Evolutionary conservation across 2,888 invertebrate genomes (phyloP).

Genomic region (Phengaris arion): DNA sequence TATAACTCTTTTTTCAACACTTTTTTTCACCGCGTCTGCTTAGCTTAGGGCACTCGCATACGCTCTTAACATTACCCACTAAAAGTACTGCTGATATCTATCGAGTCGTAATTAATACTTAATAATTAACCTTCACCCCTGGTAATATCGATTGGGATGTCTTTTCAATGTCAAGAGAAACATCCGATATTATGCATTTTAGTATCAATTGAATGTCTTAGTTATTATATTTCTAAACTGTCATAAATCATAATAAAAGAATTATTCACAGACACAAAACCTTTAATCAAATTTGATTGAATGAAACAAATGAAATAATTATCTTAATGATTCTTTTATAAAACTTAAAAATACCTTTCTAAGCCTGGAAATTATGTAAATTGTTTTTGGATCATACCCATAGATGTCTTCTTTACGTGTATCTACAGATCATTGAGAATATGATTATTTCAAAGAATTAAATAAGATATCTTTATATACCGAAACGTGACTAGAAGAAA

Average conservation of each 20-base stretch:
- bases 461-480: too few relatives aligned
- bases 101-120: constrained; percentile 11
- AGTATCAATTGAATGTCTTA: neutral
- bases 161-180: constrained; percentile 19
- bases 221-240: neutral
- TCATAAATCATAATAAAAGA: too few relatives aligned
- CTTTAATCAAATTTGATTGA: too few relatives aligned
- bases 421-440: neutral
- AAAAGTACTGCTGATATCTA: neutral
- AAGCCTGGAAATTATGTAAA: too few relatives aligned
- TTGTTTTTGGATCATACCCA: neutral
- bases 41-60: neutral
- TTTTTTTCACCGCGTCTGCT: neutral
- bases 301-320: too few relatives aligned
- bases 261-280: too few relatives aligned
- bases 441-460: too few relatives aligned
- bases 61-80: neutral
- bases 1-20: too few relatives aligned
- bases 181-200: neutral
- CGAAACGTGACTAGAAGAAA: neutral
- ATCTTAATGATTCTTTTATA: too few relatives aligned
- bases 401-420: neutral
- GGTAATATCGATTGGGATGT: neutral
- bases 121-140: constrained; percentile 18
- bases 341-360: too few relatives aligned